A percentile compares a stretch with the other conserved stretches of the same genome.
Evolutionary conservation across 53 echinoderm and acorn worm genomes (phyloP).

Genomic region (Luidia sarsii): DNA sequence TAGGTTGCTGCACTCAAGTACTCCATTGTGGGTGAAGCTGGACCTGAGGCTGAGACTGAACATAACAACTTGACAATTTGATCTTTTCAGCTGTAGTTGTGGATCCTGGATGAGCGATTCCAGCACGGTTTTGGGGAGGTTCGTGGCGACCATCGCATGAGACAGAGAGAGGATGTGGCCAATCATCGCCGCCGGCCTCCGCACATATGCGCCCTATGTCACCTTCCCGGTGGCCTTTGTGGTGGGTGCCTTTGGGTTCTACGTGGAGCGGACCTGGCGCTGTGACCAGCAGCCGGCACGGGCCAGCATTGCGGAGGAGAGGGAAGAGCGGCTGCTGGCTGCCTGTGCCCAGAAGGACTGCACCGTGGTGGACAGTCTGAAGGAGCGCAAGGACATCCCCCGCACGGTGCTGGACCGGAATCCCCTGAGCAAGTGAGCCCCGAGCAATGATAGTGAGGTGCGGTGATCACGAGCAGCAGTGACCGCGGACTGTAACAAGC

Average conservation of each 20-base stretch:
- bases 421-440: conserved; percentile 35
- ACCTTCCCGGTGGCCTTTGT: conserved; percentile 86
- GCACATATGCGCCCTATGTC: conserved; percentile 91
- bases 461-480: neutral
- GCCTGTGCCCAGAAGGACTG: conserved; percentile 62
- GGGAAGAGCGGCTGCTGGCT: conserved; percentile 83
- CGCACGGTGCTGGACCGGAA: conserved; percentile 76
- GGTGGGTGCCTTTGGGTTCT: conserved; percentile 88
- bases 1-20: too few relatives aligned
- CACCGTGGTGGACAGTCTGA: conserved; percentile 88
- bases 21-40: too few relatives aligned
- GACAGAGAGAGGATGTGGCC: conserved; percentile 77
- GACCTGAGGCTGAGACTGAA: too few relatives aligned
- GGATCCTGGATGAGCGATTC: too few relatives aligned
- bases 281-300: conserved; percentile 60
- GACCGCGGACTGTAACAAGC: too few relatives aligned
- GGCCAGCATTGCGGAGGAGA: conserved; percentile 77
- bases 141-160: too few relatives aligned
- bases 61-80: too few relatives aligned
- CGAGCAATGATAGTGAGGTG: neutral
- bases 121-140: too few relatives aligned
- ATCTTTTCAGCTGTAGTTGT: too few relatives aligned
- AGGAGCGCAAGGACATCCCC: conserved; percentile 83
- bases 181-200: conserved; percentile 78
- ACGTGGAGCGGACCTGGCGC: conserved; percentile 75